Conservation (phyloP, 2,797 vertebrate genomes). For the Presbytis comata region DNA sequence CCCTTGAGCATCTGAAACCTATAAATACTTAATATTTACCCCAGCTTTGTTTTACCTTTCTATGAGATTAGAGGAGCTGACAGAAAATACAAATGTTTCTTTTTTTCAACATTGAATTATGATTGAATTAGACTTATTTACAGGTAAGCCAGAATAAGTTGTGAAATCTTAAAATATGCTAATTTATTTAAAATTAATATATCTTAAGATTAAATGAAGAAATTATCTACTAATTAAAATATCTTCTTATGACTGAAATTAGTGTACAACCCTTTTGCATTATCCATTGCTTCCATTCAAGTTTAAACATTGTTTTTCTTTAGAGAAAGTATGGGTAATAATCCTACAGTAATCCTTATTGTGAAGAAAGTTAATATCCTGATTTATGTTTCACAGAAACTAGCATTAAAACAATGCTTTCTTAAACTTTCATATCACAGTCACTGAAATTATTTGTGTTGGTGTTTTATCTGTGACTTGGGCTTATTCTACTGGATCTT, state of each 20-base stretch:
- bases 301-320: not conserved
- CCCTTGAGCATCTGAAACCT: not conserved
- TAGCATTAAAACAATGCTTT: slow-evolving; percentile 18
- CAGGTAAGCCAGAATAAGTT: not conserved
- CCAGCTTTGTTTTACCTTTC: slow-evolving; percentile 3
- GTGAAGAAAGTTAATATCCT: slow-evolving; percentile 8
- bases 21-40: not conserved
- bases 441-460: slow-evolving; percentile 38
- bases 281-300: not conserved
- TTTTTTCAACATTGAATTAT: slow-evolving; percentile 9
- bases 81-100: not conserved
- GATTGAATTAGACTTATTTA: slow-evolving; percentile 30
- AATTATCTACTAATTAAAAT: not conserved
- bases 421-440: not conserved
- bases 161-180: slow-evolving; percentile 26
- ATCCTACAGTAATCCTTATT: not conserved
- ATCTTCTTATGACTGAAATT: slow-evolving; percentile 16
- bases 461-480: slow-evolving; percentile 12
- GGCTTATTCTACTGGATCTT: slow-evolving; percentile 6
- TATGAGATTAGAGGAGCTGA: slow-evolving; percentile 9
- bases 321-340: not conserved
- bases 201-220: slow-evolving; percentile 25
- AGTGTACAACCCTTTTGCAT: not conserved
- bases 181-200: slow-evolving; percentile 6
- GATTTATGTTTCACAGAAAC: not conserved